These are phyloP conservation scores for Romanogobio albipinnatus DNA, from an alignment of 2,113 vertebrate species.

Conservation along the genomic window DNA sequence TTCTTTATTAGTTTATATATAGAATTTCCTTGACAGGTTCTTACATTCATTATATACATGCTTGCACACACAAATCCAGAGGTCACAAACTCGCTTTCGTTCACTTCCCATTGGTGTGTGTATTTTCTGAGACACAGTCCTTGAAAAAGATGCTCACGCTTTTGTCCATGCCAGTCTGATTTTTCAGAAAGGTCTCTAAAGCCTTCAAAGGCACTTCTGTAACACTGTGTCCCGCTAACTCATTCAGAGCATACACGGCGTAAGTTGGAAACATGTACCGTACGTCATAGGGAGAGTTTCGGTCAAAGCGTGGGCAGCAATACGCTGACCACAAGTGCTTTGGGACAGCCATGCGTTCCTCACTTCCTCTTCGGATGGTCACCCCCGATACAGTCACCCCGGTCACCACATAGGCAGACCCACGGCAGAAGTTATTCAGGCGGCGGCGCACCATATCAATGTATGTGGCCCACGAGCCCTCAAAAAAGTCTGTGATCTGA, in stretches of 20 bases:
- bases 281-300: conserved; percentile 73
- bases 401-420: conserved; percentile 67
- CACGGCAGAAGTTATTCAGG: conserved; percentile 75
- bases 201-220: conserved; percentile 72
- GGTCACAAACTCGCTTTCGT: not conserved
- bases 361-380: conserved; percentile 58
- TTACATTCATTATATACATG: not conserved
- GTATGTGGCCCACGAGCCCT: conserved; percentile 68
- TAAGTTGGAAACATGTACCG: conserved; percentile 75
- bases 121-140: conserved; percentile 66
- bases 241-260: conserved; percentile 70
- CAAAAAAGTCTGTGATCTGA: conserved; percentile 66
- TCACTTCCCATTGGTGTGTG: conserved; percentile 52
- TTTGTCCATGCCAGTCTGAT: conserved; percentile 54
- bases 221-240: conserved; percentile 57
- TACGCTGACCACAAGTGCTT: conserved; percentile 74
- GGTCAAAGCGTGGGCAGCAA: conserved; percentile 73
- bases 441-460: conserved; percentile 65
- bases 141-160: conserved; percentile 68
- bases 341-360: conserved; percentile 66
- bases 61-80: not conserved
- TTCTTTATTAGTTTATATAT: not conserved
- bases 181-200: conserved; percentile 70
- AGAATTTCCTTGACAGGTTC: not conserved
- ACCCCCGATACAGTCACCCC: conserved; percentile 66